Evolutionary conservation across 2,888 invertebrate species (phyloP), one percentile per base, ranked within the genome.

Genomic region (Aspidiotus destructor): DNA sequence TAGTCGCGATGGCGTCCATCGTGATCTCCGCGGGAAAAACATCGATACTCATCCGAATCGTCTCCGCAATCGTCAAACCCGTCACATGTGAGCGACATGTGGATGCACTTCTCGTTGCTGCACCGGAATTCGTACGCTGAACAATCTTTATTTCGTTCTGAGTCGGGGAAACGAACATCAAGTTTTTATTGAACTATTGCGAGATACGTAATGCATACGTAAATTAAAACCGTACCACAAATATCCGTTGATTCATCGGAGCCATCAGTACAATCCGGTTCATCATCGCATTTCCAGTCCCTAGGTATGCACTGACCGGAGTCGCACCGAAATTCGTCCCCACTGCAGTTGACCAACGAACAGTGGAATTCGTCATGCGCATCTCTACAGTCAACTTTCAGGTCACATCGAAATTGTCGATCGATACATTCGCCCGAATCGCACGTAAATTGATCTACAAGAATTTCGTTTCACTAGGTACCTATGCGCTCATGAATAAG

Each of bases 381-480:
- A 69, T 78, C 77, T 2, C 57, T 48, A 71, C 93, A 94, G 77
- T 94, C 92, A 58, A 79, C 78, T n/a, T 81, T 79, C 0, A 82
- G 82, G 76, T 94, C 87, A 64, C 74, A 74, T 11, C 70, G 69
- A 58, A 70, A 71, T 6, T 68, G 64, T 40, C 41, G 53, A 7
- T 84, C 81, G 63, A 93, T 83, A 74, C 93, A 93, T 17, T 81
- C 79, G 0, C 86, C 86, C 71, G 83, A 82, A 40, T 77, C 77
- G 75, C 92, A 92, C 71, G 83, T 83, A 75, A 82, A 87, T 28
- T 28, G 28, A 28, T 28, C 28, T 28, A 5, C 28, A 28, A 28
- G 28, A 28, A 75, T 80, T 78, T 0, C 44, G 60, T 13, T 17
- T 8, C 8, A 40, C 58, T 58, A 28, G 8, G 40, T 2, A 58